Evolutionary conservation across 1,140 invertebrate species (phyloP).

Genomic region (Riptortus pedestris): DNA sequence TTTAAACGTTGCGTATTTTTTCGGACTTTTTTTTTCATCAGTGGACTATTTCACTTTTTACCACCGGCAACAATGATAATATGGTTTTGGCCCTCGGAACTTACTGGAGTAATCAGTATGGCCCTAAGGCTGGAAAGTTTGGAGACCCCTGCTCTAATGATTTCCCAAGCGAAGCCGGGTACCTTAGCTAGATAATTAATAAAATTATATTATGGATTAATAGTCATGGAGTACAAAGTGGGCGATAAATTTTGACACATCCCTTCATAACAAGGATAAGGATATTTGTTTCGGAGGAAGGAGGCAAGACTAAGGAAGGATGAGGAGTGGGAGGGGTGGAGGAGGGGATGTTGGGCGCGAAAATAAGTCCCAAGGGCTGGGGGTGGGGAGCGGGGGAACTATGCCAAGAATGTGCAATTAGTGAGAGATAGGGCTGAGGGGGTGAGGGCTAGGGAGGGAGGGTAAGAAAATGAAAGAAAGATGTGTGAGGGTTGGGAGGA

Average conservation of each 20-base stretch:
- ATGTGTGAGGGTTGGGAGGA: slow-evolving; percentile 23
- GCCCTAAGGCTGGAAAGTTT: too few relatives aligned
- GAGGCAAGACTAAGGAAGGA: slow-evolving; percentile 8
- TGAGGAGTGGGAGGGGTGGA: slow-evolving; percentile 13
- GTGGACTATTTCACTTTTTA: too few relatives aligned
- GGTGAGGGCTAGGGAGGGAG: slow-evolving; percentile 12
- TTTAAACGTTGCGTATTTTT: too few relatives aligned
- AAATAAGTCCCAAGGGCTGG: slow-evolving; percentile 18
- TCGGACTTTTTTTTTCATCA: too few relatives aligned
- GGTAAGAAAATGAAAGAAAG: slow-evolving; percentile 30
- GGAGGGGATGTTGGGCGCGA: slow-evolving; percentile 13
- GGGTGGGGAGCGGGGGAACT: slow-evolving; percentile 28
- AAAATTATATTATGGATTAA: too few relatives aligned
- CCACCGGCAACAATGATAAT: too few relatives aligned
- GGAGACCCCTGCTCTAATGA: too few relatives aligned
- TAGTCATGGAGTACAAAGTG: too few relatives aligned
- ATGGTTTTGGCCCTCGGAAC: too few relatives aligned
- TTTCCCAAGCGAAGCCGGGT: too few relatives aligned
- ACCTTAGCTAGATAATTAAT: too few relatives aligned
- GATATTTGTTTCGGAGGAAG: slow-evolving; percentile 24
- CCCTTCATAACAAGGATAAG: slow-evolving; percentile 20
- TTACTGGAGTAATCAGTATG: too few relatives aligned
- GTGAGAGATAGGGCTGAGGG: slow-evolving; percentile 24
- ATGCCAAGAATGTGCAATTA: slow-evolving; percentile 35
- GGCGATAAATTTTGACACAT: not conserved